A percentile compares a stretch with the other conserved stretches of the same genome.
Evolutionary conservation across 2,888 invertebrate genomes (phyloP).

Genomic region (Petrophora chlorosata): DNA sequence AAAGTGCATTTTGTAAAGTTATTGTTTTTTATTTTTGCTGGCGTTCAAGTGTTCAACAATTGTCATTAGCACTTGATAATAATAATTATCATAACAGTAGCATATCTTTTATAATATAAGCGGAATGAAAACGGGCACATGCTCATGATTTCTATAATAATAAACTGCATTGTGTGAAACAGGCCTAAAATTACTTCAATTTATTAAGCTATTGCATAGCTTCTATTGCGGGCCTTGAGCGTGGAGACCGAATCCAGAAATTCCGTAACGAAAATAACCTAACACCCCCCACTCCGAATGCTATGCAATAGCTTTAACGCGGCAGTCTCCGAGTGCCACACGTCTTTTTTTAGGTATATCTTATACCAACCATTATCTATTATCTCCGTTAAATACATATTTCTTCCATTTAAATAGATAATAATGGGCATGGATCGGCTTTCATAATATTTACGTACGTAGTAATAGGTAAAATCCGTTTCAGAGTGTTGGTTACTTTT

Average conservation of each 20-base stretch:
- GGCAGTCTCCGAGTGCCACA: no score
- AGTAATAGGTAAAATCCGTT: conserved; percentile 73
- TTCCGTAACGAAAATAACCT: no score
- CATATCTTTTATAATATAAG: conserved; percentile 64
- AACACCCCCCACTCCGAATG: no score
- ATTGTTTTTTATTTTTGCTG: conserved; percentile 58
- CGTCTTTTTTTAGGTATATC: no score
- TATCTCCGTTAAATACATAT: neutral
- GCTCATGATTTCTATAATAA: conserved; percentile 51
- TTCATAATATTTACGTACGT: conserved; percentile 57
- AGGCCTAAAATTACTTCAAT: no score
- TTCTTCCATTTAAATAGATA: conserved; percentile 22
- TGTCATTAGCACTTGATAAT: conserved; percentile 51
- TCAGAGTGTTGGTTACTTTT: conserved; percentile 68
- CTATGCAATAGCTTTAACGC: no score
- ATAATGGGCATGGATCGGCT: conserved; percentile 70
- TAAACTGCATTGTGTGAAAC: neutral
- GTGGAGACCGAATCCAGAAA: no score
- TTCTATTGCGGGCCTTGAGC: no score
- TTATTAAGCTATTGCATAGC: no score
- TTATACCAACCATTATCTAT: neutral
- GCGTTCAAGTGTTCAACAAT: conserved; percentile 51
- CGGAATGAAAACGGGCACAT: conserved; percentile 66
- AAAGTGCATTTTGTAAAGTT: conserved; percentile 70
- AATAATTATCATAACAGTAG: conserved; percentile 54